Percentiles rank a stretch among this genome's conserved stretches.
Conservation (phyloP, 2,888 invertebrate genomes). For the Onthophagus sagittarius region DNA sequence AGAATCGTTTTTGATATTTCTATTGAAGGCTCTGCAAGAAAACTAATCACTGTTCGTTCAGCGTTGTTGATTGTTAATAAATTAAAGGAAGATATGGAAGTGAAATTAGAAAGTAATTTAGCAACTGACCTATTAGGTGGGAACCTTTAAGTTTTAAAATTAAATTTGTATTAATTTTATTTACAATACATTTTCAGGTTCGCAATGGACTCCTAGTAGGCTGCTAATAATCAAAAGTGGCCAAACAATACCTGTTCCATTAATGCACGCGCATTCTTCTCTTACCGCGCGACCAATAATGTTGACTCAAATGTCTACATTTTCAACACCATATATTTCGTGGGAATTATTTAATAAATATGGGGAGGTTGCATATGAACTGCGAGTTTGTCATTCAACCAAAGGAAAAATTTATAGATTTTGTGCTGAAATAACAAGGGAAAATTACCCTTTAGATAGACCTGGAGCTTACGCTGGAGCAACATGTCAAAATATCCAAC, state of each 20-base stretch:
- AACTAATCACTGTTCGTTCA: constrained; percentile 88
- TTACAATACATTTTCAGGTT: constrained; percentile 14
- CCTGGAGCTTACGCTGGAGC: constrained; percentile 44
- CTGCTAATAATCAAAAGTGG: constrained; percentile 52
- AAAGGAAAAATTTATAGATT: constrained; percentile 59
- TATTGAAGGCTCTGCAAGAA: constrained; percentile 89
- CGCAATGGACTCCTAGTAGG: constrained; percentile 43
- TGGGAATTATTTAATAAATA: constrained; percentile 59
- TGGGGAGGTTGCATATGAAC: constrained; percentile 45
- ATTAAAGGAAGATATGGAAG: constrained; percentile 66
- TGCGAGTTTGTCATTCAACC: constrained; percentile 49
- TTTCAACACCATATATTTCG: constrained; percentile 56
- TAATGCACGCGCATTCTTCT: constrained; percentile 66
- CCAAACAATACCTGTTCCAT: constrained; percentile 68
- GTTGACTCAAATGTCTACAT: constrained; percentile 49
- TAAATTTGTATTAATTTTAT: no score
- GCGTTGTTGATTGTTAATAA: constrained; percentile 78
- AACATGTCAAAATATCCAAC: constrained; percentile 52
- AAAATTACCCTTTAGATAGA: constrained; percentile 71
- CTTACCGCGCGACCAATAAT: constrained; percentile 71
- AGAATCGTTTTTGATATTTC: constrained; percentile 89
- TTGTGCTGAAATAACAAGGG: constrained; percentile 74
- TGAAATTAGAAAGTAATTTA: constrained; percentile 63
- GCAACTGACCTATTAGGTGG: constrained; percentile 41
- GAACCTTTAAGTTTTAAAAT: background rate